These are phyloP conservation scores for Tribolium freemani DNA, from an alignment of 2,888 invertebrate genomes.

Conservation along the genomic window DNA sequence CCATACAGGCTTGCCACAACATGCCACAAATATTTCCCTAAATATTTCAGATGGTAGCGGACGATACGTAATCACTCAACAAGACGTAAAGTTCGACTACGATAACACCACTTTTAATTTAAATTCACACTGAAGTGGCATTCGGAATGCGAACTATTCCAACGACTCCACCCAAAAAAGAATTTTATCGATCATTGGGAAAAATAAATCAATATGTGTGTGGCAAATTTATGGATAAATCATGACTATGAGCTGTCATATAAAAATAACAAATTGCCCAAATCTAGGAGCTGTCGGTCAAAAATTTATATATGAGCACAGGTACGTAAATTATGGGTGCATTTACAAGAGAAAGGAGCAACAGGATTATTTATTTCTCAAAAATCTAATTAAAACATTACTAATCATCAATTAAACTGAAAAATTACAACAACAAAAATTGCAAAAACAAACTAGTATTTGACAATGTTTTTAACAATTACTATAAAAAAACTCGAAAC, in stretches of 20 bases:
- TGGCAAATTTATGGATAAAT: constrained; percentile 12
- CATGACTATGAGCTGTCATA: constrained; percentile 2
- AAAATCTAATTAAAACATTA: too few relatives aligned
- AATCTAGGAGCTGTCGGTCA: constrained; percentile 23
- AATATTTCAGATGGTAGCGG: constrained; percentile 59
- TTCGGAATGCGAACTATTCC: not conserved
- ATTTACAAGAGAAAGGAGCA: not conserved
- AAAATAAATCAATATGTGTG: constrained; percentile 12
- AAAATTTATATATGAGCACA: constrained; percentile 2
- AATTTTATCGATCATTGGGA: too few relatives aligned
- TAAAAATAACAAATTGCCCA: constrained; percentile 20
- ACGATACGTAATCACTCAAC: constrained; percentile 35
- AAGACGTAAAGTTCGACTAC: constrained; percentile 32
- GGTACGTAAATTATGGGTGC: not conserved
- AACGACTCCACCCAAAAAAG: too few relatives aligned
- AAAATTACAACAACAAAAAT: too few relatives aligned
- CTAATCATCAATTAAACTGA: too few relatives aligned
- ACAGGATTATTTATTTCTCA: not conserved
- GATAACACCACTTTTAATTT: not conserved
- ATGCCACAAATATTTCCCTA: constrained; percentile 60
- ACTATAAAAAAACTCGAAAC: too few relatives aligned
- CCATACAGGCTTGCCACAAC: constrained; percentile 55
- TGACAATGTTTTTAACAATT: too few relatives aligned
- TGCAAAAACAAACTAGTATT: too few relatives aligned
- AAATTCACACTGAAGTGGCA: not conserved